These are phyloP conservation scores for Morinoia aosen DNA, from an alignment of 2,888 invertebrate genomes.

Conservation along the genomic window DNA sequence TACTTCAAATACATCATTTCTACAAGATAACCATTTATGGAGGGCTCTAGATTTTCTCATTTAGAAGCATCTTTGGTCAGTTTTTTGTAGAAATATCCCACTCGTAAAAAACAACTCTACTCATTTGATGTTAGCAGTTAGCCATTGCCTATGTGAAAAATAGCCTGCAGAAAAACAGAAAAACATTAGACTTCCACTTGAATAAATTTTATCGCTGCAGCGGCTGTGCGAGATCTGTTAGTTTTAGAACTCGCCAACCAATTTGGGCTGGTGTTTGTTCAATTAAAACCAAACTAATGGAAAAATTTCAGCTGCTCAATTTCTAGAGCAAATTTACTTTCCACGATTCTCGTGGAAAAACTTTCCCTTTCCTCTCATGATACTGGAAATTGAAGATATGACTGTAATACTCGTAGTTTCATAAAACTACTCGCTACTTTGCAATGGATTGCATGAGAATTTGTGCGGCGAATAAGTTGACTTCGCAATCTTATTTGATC, in stretches of 20 bases:
- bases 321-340: background rate
- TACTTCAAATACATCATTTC: too few species aligned
- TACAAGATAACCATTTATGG: too few species aligned
- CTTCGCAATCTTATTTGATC: background rate
- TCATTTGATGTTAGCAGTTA: background rate
- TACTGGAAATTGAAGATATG: background rate
- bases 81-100: too few species aligned
- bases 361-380: background rate
- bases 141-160: too few species aligned
- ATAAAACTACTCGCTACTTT: background rate
- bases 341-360: background rate
- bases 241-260: background rate
- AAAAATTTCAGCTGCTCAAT: background rate
- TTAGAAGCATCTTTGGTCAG: too few species aligned
- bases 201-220: background rate
- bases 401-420: background rate
- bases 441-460: background rate
- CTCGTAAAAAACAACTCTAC: background rate
- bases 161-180: background rate
- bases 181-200: background rate
- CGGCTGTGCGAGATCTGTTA: background rate
- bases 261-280: background rate
- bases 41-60: too few species aligned
- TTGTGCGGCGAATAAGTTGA: background rate
- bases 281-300: background rate